Evolutionary conservation across 64 coral and sea anemone species (phyloP), one percentile per base, ranked within the genome.

Genomic region (Stichodactyla helianthus): DNA sequence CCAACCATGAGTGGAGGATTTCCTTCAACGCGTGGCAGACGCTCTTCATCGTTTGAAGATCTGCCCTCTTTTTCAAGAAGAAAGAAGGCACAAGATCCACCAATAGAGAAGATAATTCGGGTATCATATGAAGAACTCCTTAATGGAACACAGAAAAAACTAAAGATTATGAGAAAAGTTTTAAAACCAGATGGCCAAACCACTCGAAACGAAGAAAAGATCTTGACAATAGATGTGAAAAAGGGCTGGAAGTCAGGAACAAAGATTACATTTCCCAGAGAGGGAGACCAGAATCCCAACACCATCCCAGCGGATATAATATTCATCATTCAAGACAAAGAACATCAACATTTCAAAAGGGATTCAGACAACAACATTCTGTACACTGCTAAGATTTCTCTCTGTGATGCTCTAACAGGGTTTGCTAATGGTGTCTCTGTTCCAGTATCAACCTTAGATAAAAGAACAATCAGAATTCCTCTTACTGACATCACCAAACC

Each of bases 241-340:
- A 99, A 99, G 51, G 97, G 97, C 71, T 99, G 97, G 97, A 99
- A 99, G 80, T 93, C 86, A 52, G 97, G 97, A 79, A 99, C 97
- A 9, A 99, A 91, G 85, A 99, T 99, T 60, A 99, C 97, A 28
- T 99, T 99, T 77, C 83, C 93, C 7, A 86, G 86, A 53, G 97
- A 99, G 86, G 97, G 97, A 6, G 97, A 99, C 58, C 97, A 99
- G 54, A 99, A 93, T 50, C 97, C 97, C 3, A 85, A 86, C 63
- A 99, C 88, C 79, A 84, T 94, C 77, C 97, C 97, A 56, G 97
- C 97, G 59, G 93, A 99, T 67, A 88, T 99, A 50, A 83, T 99
- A 35, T 99, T 99, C 53, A 91, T 88, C 51, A 99, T 99, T 64
- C 91, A 88, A 82, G 97, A 99, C 82, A 99, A 99, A 79, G 87